Evolutionary conservation across 2,113 vertebrate species (phyloP).

Genomic region (Hipposideros armiger): DNA sequence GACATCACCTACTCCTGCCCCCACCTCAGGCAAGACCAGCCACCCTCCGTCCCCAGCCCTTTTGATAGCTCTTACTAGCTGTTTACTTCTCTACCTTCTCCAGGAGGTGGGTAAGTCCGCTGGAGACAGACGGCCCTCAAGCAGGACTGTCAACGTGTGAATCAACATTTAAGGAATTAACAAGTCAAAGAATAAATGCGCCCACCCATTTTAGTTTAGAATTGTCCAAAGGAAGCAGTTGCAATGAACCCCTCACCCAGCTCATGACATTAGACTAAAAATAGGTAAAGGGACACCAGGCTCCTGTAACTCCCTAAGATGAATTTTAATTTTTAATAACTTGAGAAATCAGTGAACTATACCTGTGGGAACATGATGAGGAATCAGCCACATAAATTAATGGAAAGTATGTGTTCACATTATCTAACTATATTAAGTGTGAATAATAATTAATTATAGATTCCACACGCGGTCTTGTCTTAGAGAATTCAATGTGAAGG

Average conservation of each 20-base stretch:
- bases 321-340: slow-evolving; percentile 85
- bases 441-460: slow-evolving; percentile 84
- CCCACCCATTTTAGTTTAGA: neutral
- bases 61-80: neutral
- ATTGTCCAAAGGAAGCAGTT: neutral
- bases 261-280: slow-evolving; percentile 78
- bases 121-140: neutral
- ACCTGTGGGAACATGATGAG: slow-evolving; percentile 83
- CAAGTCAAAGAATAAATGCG: neutral
- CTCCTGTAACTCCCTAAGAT: slow-evolving; percentile 73
- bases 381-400: slow-evolving; percentile 80
- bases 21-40: neutral
- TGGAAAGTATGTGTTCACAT: slow-evolving; percentile 81
- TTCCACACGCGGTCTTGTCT: slow-evolving; percentile 64
- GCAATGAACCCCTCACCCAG: neutral
- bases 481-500: slow-evolving; percentile 66
- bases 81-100: neutral
- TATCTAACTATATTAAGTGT: slow-evolving; percentile 84
- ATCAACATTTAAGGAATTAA: neutral
- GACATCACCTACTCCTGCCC: fast-evolving
- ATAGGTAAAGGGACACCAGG: slow-evolving; percentile 73
- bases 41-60: neutral
- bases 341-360: slow-evolving; percentile 79
- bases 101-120: neutral
- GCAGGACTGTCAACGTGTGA: neutral